Conservation (phyloP, 37 sponge, comb jelly and placozoan genomes). For the Petrosia ficiformis region DNA sequence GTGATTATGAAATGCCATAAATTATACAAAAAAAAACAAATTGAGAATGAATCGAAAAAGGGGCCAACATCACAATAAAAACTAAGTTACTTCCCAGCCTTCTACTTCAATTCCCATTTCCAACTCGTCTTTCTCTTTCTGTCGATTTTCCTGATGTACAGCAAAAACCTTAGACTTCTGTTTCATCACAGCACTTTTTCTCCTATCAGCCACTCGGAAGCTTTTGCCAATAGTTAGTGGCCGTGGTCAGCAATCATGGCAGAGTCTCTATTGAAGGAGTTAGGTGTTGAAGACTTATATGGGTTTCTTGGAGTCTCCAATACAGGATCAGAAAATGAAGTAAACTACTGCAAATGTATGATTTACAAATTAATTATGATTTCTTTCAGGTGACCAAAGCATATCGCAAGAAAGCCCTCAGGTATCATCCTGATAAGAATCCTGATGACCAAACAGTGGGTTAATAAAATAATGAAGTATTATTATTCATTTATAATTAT, state of each 20-base stretch:
- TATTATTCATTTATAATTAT: background rate
- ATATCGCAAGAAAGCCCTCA: constrained; percentile 78
- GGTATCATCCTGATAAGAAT: constrained; percentile 89
- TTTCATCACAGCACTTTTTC: too few species aligned
- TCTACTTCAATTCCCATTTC: background rate
- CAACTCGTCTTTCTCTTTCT: background rate
- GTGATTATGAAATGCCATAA: too few species aligned
- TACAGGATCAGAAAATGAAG: constrained; percentile 70
- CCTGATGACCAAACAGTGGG: constrained; percentile 66
- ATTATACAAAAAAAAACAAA: too few species aligned
- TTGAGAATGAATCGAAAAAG: too few species aligned
- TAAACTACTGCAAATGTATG: constrained; percentile 1
- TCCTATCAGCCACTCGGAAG: too few species aligned
- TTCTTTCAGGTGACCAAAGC: constrained; percentile 62
- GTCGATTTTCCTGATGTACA: background rate
- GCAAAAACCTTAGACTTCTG: constrained; percentile 32
- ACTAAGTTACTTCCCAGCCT: too few species aligned
- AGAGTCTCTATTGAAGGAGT: constrained; percentile 23
- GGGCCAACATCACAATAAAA: too few species aligned
- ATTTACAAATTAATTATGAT: background rate
- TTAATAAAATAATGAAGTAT: background rate
- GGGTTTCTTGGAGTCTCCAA: constrained; percentile 53
- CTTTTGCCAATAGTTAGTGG: too few species aligned
- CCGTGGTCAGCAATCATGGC: constrained; percentile 4
- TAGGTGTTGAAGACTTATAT: constrained; percentile 80